These are phyloP conservation scores for Bombyx mandarina DNA, from an alignment of 1,140 invertebrate genomes.

Conservation along the genomic window DNA sequence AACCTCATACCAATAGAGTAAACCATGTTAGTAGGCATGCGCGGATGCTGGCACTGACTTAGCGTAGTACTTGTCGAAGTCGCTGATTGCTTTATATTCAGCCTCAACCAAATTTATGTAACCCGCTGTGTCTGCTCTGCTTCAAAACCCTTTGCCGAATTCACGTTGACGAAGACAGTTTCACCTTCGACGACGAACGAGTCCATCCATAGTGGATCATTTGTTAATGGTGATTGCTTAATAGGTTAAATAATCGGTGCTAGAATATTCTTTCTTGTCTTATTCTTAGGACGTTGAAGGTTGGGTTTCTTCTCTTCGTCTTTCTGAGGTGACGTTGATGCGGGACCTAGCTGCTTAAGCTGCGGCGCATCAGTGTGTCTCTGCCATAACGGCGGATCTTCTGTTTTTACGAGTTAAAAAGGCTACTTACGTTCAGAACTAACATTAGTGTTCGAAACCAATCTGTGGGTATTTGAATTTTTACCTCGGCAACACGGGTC, in stretches of 20 bases:
- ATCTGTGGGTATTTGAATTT: no score
- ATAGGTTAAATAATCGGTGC: neutral
- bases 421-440: no score
- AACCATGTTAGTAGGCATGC: slow-evolving; percentile 19
- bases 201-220: slow-evolving; percentile 17
- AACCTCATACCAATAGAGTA: slow-evolving; percentile 13
- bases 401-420: no score
- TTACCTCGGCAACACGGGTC: no score
- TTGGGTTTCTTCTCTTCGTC: no score
- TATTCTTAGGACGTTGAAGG: neutral
- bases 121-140: slow-evolving; percentile 17
- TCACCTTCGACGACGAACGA: slow-evolving; percentile 18
- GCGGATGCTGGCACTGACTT: slow-evolving; percentile 15
- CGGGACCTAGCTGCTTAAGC: no score
- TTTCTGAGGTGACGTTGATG: no score
- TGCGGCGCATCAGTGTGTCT: no score
- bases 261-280: neutral
- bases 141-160: slow-evolving; percentile 5
- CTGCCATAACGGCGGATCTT: no score
- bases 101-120: slow-evolving; percentile 11
- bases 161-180: slow-evolving; percentile 5
- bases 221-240: slow-evolving; percentile 15
- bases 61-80: slow-evolving; percentile 12
- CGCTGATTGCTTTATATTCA: slow-evolving; percentile 17
- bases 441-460: no score